phyloP scores from a whole-genome alignment of 2,113 vertebrate species.

The Lepus americanus region DNA sequence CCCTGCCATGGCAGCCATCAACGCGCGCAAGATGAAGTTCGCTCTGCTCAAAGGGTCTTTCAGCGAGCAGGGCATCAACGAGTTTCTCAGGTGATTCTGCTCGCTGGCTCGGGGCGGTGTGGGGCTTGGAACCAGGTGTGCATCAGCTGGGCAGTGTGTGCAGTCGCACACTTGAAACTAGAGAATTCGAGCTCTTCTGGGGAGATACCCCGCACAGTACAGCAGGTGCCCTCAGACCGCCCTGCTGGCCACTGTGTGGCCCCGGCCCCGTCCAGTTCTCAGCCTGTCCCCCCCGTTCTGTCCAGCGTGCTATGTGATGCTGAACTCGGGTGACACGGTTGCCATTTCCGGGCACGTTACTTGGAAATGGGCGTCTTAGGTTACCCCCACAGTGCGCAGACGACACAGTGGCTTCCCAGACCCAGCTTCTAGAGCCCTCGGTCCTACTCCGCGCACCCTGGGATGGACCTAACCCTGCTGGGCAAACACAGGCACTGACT shows the following conservation, averaged over 20 bases:
- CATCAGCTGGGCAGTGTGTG: background rate
- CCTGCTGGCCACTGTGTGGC: background rate
- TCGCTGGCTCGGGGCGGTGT: background rate
- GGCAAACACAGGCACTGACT: background rate
- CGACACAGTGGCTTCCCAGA: background rate
- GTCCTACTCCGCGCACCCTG: accelerated
- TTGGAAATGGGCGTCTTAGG: background rate
- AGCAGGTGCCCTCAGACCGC: accelerated
- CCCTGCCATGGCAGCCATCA: slow-evolving; percentile 97
- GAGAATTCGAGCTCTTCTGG: accelerated
- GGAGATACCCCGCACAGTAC: accelerated
- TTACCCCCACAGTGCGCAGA: background rate
- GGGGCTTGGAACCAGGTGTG: background rate
- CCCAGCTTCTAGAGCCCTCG: background rate
- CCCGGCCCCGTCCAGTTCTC: background rate
- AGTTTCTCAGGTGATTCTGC: slow-evolving; percentile 89
- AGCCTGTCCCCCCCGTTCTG: accelerated
- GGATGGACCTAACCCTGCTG: too few relatives aligned
- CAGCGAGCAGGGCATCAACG: slow-evolving; percentile 93
- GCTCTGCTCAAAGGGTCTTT: slow-evolving; percentile 97
- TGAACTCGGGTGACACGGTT: slow-evolving; percentile 67
- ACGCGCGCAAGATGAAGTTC: slow-evolving; percentile 98
- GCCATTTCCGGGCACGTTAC: background rate
- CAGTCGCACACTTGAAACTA: too few relatives aligned
- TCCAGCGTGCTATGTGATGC: background rate